phyloP scores from a whole-genome alignment of 2,888 invertebrate genomes.

The Lasioglossum malachurum region DNA sequence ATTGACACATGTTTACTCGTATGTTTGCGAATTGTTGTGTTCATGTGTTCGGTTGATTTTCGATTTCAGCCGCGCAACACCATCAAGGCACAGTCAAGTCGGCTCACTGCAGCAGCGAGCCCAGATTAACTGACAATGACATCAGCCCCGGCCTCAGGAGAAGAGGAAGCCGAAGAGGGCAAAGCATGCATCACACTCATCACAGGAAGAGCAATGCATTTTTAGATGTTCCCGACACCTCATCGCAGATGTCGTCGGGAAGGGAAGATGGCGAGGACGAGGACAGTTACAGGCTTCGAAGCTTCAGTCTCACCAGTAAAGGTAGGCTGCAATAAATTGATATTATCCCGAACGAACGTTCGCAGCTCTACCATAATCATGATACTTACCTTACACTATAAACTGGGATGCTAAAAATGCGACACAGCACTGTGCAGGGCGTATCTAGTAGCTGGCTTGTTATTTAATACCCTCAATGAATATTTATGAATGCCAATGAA shows the following conservation, averaged over 20 bases:
- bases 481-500: background rate
- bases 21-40: background rate
- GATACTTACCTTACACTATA: background rate
- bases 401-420: background rate
- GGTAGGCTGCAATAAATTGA: slow-evolving; percentile 86
- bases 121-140: slow-evolving; percentile 88
- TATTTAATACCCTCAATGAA: background rate
- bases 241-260: slow-evolving; percentile 86
- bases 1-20: background rate
- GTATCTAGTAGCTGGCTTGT: background rate
- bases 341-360: background rate
- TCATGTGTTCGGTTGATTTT: background rate
- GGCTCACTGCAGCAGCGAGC: slow-evolving; percentile 89
- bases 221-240: slow-evolving; percentile 89
- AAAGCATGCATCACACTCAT: slow-evolving; percentile 85
- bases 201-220: slow-evolving; percentile 90
- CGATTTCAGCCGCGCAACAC: slow-evolving; percentile 69
- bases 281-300: slow-evolving; percentile 95
- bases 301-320: slow-evolving; percentile 97
- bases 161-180: slow-evolving; percentile 87
- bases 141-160: slow-evolving; percentile 89
- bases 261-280: slow-evolving; percentile 93
- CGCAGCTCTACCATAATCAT: background rate
- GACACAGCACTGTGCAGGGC: background rate
- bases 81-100: slow-evolving; percentile 85